Evolutionary conservation across 2,113 vertebrate species (phyloP), one percentile per base, ranked within the genome.

Genomic region (Ptilorrhoa leucosticta): DNA sequence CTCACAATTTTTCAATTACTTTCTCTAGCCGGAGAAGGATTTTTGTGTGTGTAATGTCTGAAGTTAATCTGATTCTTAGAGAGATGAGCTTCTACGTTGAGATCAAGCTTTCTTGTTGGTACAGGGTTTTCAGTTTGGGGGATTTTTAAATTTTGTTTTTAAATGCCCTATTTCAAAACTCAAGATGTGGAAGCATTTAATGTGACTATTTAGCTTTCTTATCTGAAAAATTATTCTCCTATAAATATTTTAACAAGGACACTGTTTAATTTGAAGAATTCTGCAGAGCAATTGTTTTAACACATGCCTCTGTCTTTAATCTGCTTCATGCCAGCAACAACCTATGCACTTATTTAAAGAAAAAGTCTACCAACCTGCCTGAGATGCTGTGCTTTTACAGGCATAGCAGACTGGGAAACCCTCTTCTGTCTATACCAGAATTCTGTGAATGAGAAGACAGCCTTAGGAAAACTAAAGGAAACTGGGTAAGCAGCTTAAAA

Each of bases 11-110:
- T 91, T 82, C 39, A 76, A 79, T 84, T 89, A 84, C 48, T 89
- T 95, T 78, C 53, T 79, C 47, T 64, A 85, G 26, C 23, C 31
- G 76, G 80, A 76, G 45, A 45, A 75, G 26, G 61, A 69, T 65
- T 94, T 90, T 6, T 79, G 4, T 75, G 30, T 71, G 26, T 57
- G 11, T 63, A 12, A 94, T 93, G 9, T 72, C 57, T 87, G 81
- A 96, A 63, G 31, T 95, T 87, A 94, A 82, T 85, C 61, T 89
- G 77, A 94, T 69, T 65, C 39, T 91, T 65, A 58, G 58, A 70
- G 23, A 70, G 40, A 86, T 15, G 7, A 94, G 26, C 30, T 44
- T 79, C 57, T 89, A 44, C 76, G 45, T n/a, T 84, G 70, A 76
- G 50, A 16, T 9, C n/a, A 39, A 17, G 28, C 4, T 79, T 84